Conservation (phyloP, 2,888 invertebrate genomes). For the Helleia helle region DNA sequence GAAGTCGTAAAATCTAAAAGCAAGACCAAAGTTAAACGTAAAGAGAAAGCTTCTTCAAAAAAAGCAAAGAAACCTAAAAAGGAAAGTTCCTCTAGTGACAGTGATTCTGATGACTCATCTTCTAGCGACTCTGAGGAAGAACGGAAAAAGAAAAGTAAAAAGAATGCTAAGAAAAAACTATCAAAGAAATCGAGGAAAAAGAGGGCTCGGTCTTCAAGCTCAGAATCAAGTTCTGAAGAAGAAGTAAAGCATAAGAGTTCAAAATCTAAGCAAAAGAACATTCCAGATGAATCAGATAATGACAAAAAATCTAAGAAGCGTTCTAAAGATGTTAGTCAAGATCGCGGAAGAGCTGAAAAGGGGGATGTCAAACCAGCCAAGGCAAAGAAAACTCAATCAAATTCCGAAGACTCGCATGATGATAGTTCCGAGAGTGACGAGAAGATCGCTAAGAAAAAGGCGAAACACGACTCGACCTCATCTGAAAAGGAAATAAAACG, state of each 20-base stretch:
- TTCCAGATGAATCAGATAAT: conserved; percentile 59
- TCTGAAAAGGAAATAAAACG: conserved; percentile 61
- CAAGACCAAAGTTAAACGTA: conserved; percentile 60
- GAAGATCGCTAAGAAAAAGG: conserved; percentile 65
- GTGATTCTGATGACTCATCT: conserved; percentile 66
- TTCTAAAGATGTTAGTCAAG: conserved; percentile 46
- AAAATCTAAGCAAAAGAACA: conserved; percentile 63
- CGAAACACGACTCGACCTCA: conserved; percentile 56
- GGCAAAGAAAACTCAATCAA: conserved; percentile 46
- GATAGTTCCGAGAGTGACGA: conserved; percentile 66
- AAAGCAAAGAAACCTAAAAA: conserved; percentile 65
- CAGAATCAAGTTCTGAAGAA: conserved; percentile 68
- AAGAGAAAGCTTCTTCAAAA: conserved; percentile 74
- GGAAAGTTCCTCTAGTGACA: conserved; percentile 63
- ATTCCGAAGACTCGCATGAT: conserved; percentile 57
- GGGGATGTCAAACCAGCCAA: conserved; percentile 42
- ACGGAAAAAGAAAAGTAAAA: conserved; percentile 66
- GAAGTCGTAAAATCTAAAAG: conserved; percentile 54
- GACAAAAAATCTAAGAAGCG: conserved; percentile 61
- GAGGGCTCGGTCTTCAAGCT: conserved; percentile 60
- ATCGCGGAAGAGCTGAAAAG: conserved; percentile 53
- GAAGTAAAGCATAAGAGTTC: conserved; percentile 62
- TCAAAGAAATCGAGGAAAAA: conserved; percentile 65
- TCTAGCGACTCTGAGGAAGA: conserved; percentile 68
- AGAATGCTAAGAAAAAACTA: conserved; percentile 56